A percentile compares a stretch with the other conserved stretches of the same genome.
These are phyloP conservation scores for Junonia oenone DNA, from an alignment of 2,888 invertebrate genomes.

Conservation along the genomic window DNA sequence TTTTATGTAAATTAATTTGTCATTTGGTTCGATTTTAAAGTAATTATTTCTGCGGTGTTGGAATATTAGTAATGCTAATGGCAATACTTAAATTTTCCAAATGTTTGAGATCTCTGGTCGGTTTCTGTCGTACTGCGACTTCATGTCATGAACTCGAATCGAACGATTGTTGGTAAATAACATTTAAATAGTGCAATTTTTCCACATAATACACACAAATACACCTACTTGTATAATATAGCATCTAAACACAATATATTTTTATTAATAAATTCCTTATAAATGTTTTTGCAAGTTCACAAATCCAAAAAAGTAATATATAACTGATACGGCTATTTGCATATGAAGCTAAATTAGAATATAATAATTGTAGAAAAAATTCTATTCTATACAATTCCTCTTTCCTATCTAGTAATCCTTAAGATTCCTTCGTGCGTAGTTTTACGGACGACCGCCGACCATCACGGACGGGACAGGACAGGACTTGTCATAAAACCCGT, in stretches of 20 bases:
- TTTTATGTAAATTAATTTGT: neutral
- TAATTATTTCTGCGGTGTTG: neutral
- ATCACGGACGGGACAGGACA: too few relatives aligned
- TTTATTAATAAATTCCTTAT: too few relatives aligned
- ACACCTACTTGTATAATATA: too few relatives aligned
- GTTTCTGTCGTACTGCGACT: conserved; percentile 6
- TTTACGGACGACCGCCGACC: too few relatives aligned
- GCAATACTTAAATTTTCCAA: conserved; percentile 8
- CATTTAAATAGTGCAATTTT: too few relatives aligned
- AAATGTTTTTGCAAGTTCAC: too few relatives aligned
- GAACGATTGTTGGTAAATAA: neutral
- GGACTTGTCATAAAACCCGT: too few relatives aligned
- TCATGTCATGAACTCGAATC: conserved; percentile 2
- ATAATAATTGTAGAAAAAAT: neutral
- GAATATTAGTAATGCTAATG: conserved; percentile 13
- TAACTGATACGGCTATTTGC: neutral
- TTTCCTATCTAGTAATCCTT: conserved; percentile 23
- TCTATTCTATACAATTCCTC: conserved; percentile 17
- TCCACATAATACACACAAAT: too few relatives aligned
- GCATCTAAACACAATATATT: too few relatives aligned
- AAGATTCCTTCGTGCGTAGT: too few relatives aligned
- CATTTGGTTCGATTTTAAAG: neutral
- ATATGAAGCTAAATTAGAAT: neutral
- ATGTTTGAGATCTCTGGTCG: neutral
- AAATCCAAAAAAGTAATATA: neutral